Percentiles rank a stretch among this genome's conserved stretches.
Conservation (phyloP, 2,113 vertebrate species). For the Callithrix jacchus region DNA sequence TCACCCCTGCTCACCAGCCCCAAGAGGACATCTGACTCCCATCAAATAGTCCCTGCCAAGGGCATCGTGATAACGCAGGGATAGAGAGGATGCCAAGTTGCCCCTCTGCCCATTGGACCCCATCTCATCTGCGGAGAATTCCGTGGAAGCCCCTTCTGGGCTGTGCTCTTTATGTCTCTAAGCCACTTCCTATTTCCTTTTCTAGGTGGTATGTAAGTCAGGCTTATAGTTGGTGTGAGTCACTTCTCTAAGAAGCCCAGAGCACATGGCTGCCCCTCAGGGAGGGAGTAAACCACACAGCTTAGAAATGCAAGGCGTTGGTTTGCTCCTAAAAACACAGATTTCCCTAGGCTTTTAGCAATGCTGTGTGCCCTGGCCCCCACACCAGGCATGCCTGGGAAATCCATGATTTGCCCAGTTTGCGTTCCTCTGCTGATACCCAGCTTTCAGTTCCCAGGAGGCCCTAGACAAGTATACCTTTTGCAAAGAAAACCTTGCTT, state of each 20-base stretch:
- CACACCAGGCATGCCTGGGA: background rate
- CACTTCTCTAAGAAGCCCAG: background rate
- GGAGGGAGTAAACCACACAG: background rate
- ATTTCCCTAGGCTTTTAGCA: background rate
- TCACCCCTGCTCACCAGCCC: background rate
- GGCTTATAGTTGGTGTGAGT: background rate
- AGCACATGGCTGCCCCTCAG: background rate
- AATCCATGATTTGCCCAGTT: background rate
- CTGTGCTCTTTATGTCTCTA: background rate
- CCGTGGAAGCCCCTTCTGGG: background rate
- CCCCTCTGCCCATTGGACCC: background rate
- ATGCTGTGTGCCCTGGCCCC: background rate
- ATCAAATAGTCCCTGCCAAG: background rate
- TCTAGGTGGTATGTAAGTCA: slow-evolving; percentile 27
- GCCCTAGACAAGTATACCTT: background rate
- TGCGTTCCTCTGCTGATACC: background rate
- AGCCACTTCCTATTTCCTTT: slow-evolving; percentile 61
- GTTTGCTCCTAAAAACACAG: background rate
- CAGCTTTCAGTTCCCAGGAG: background rate
- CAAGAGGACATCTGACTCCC: background rate
- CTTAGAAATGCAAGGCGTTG: background rate
- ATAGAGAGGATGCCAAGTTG: background rate
- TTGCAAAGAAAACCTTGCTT: slow-evolving; percentile 31
- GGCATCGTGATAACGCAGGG: background rate
- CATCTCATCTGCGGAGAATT: background rate